These are phyloP conservation scores for Holothuria glaberrima DNA, from an alignment of 35 echinoderm and acorn worm genomes.

Conservation along the genomic window DNA sequence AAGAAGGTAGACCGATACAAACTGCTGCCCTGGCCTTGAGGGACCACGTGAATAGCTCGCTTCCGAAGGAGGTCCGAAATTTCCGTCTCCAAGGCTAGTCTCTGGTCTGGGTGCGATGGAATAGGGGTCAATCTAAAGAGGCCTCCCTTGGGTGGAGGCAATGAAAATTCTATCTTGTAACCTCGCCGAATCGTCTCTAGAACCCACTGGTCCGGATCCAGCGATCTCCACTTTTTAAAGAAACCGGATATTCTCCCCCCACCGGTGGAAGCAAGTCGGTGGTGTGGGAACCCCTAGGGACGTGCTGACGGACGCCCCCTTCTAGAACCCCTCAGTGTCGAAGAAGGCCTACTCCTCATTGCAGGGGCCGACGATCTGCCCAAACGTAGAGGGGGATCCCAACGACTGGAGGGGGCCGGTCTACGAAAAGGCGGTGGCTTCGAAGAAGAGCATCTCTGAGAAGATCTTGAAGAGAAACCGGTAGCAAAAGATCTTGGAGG, in stretches of 20 bases:
- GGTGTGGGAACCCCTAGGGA: slow-evolving; percentile 11
- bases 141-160: background rate
- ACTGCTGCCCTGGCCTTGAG: no score
- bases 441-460: background rate
- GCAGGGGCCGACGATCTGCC: background rate
- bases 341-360: background rate
- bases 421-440: background rate
- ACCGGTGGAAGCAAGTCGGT: background rate
- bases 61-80: background rate
- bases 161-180: background rate
- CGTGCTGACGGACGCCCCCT: no score
- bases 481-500: background rate
- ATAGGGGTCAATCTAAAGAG: background rate
- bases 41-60: background rate
- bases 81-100: background rate
- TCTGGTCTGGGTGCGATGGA: background rate
- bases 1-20: slow-evolving; percentile 26
- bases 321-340: background rate
- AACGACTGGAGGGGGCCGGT: background rate
- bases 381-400: background rate
- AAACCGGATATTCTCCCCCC: no score
- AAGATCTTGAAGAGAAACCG: no score
- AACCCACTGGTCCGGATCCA: slow-evolving; percentile 1
- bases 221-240: background rate
- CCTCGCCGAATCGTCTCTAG: background rate